phyloP scores from a whole-genome alignment of 2,113 vertebrate species.

The Poecile atricapillus region DNA sequence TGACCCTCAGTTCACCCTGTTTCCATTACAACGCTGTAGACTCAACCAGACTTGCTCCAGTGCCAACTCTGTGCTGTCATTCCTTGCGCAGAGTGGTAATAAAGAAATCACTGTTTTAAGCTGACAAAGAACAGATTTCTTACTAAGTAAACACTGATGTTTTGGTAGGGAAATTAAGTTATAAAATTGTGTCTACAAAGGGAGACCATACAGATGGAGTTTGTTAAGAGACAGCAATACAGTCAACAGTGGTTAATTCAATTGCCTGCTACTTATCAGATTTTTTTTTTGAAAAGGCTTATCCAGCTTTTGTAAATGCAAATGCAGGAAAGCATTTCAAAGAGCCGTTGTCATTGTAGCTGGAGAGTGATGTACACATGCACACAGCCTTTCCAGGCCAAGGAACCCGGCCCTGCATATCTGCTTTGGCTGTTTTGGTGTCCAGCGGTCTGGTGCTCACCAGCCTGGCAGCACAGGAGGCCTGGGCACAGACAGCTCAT shows the following conservation, averaged over 20 bases:
- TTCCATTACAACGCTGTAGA: slow-evolving; percentile 81
- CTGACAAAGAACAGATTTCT: slow-evolving; percentile 91
- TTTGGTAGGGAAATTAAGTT: slow-evolving; percentile 78
- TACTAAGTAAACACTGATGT: slow-evolving; percentile 77
- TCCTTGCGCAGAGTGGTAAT: slow-evolving; percentile 75
- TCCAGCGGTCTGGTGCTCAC: accelerated
- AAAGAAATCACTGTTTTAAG: slow-evolving; percentile 88
- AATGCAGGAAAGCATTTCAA: slow-evolving; percentile 48
- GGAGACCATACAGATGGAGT: slow-evolving; percentile 68
- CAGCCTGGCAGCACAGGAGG: background rate
- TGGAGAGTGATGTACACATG: background rate
- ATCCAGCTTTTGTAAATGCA: slow-evolving; percentile 57
- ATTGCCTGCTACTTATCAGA: slow-evolving; percentile 43
- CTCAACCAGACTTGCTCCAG: slow-evolving; percentile 76
- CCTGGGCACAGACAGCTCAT: background rate
- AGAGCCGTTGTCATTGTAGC: background rate
- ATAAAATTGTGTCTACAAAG: slow-evolving; percentile 74
- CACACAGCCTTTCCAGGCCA: background rate
- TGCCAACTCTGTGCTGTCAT: slow-evolving; percentile 79
- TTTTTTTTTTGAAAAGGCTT: background rate
- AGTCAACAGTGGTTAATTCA: slow-evolving; percentile 58
- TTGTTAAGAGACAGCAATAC: slow-evolving; percentile 66
- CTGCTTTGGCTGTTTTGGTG: accelerated
- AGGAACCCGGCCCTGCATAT: accelerated
- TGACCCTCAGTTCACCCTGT: slow-evolving; percentile 66